Percentiles rank a stretch among this genome's conserved stretches.
phyloP scores from a whole-genome alignment of 2,797 vertebrate genomes.

The Amphiprion clarkii region DNA sequence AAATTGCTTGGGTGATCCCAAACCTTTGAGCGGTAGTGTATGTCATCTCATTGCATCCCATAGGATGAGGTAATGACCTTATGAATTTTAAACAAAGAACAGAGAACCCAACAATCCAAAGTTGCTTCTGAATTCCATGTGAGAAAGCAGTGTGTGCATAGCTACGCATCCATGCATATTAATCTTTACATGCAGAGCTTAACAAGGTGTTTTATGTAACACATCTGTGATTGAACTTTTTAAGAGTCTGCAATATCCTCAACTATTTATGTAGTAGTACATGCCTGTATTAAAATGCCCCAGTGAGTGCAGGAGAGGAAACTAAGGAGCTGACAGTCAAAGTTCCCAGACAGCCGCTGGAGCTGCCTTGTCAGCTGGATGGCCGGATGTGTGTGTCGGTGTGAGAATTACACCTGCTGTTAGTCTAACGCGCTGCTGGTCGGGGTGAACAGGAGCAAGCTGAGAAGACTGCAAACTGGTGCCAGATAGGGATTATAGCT shows the following conservation, averaged over 20 bases:
- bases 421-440: conserved; percentile 35
- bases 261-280: not conserved
- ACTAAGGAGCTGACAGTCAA: conserved; percentile 11
- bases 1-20: too few relatives aligned
- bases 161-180: too few relatives aligned
- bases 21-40: too few relatives aligned
- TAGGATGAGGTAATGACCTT: too few relatives aligned
- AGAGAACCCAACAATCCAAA: too few relatives aligned
- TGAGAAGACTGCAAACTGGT: conserved; percentile 28
- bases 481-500: conserved; percentile 62
- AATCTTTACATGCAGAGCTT: too few relatives aligned
- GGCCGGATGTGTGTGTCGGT: conserved; percentile 33
- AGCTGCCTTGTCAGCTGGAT: conserved; percentile 59
- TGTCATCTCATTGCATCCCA: too few relatives aligned
- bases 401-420: conserved; percentile 68
- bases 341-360: conserved; percentile 18
- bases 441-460: conserved; percentile 42
- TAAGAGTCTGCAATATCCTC: not conserved
- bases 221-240: not conserved
- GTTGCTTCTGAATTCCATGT: too few relatives aligned
- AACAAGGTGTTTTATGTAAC: too few relatives aligned
- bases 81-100: too few relatives aligned
- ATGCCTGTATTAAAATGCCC: conserved; percentile 1
- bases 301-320: conserved; percentile 21
- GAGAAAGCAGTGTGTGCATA: too few relatives aligned